These are phyloP conservation scores for Pangasius djambal DNA, from an alignment of 2,797 vertebrate genomes.

Conservation along the genomic window DNA sequence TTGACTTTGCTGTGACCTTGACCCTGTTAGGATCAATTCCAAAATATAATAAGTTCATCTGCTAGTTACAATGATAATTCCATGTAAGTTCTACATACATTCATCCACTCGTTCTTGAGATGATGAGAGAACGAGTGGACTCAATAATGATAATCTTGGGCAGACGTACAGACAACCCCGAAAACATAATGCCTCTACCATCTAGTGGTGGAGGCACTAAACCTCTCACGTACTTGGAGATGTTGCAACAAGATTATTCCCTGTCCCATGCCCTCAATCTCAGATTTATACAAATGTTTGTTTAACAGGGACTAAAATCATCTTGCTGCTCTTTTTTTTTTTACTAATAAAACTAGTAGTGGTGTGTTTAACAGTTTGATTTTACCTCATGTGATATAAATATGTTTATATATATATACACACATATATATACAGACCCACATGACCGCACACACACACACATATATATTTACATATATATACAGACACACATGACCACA, in stretches of 20 bases:
- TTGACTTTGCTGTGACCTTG: not conserved
- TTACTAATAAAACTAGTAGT: not conserved
- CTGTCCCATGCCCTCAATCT: not conserved
- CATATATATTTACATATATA: too few species aligned
- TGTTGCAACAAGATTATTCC: not conserved
- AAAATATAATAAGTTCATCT: not conserved
- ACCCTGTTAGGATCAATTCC: not conserved
- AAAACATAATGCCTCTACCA: not conserved
- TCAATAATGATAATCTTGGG: not conserved
- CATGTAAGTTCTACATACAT: not conserved
- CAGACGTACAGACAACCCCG: not conserved
- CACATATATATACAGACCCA: too few species aligned
- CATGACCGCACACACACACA: too few species aligned
- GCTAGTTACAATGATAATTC: not conserved
- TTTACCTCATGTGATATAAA: not conserved
- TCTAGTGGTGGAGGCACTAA: not conserved
- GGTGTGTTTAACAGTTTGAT: not conserved
- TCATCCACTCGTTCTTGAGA: not conserved
- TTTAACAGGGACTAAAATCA: not conserved
- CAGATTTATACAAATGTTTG: not conserved
- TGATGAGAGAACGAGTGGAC: not conserved
- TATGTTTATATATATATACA: too few species aligned
- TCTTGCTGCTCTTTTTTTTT: not conserved
- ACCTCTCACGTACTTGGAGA: not conserved
- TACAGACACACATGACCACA: too few species aligned